Evolutionary conservation across 2,113 vertebrate species (phyloP).

Genomic region (Ellobius talpinus): DNA sequence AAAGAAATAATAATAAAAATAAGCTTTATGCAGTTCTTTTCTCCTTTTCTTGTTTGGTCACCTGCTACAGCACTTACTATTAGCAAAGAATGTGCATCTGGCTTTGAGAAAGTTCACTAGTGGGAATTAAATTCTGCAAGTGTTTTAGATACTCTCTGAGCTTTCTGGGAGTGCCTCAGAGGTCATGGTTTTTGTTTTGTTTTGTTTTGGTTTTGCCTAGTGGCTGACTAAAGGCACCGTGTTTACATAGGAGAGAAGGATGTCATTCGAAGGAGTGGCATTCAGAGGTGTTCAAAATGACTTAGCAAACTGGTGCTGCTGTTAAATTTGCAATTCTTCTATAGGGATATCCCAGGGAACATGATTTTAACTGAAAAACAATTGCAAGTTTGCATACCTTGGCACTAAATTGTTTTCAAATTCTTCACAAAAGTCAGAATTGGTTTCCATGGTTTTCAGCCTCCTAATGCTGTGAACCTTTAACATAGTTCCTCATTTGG

Average conservation of each 20-base stretch:
- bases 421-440: background rate
- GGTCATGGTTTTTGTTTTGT: background rate
- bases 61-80: constrained; percentile 73
- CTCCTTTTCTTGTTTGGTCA: background rate
- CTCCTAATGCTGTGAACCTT: background rate
- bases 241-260: background rate
- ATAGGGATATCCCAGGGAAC: background rate
- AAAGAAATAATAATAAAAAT: constrained; percentile 60
- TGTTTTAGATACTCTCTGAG: constrained; percentile 78
- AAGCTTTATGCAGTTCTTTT: background rate
- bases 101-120: constrained; percentile 67
- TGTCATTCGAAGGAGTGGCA: constrained; percentile 20
- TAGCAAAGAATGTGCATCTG: constrained; percentile 60
- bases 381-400: constrained; percentile 30
- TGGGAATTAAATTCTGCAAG: constrained; percentile 37
- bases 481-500: background rate
- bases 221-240: constrained; percentile 13
- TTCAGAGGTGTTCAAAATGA: background rate
- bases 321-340: background rate
- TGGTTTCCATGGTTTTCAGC: background rate
- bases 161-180: constrained; percentile 57
- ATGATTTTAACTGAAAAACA: background rate
- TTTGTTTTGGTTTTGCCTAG: background rate
- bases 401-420: constrained; percentile 40
- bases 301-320: background rate